These are phyloP conservation scores for Orgyia antiqua DNA, from an alignment of 2,888 invertebrate genomes.

Conservation along the genomic window DNA sequence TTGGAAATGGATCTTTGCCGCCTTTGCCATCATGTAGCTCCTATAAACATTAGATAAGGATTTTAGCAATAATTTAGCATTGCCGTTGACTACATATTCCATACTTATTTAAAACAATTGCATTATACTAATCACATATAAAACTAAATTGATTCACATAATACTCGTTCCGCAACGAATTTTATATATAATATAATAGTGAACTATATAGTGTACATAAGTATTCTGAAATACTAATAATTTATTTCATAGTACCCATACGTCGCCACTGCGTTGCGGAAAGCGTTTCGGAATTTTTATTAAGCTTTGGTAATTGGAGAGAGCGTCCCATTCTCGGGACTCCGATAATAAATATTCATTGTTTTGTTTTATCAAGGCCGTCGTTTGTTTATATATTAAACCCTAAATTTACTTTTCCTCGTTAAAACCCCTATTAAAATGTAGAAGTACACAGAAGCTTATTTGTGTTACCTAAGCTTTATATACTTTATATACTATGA, in stretches of 20 bases:
- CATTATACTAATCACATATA: no score
- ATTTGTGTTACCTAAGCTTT: no score
- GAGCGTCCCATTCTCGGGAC: slow-evolving; percentile 25
- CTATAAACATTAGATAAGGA: slow-evolving; percentile 29
- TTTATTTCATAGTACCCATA: slow-evolving; percentile 14
- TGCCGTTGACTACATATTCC: no score
- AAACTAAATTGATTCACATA: no score
- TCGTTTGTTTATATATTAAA: slow-evolving; percentile 39
- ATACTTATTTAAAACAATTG: no score
- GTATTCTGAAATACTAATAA: slow-evolving; percentile 16
- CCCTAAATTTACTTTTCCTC: slow-evolving; percentile 23
- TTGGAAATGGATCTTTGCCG: slow-evolving; percentile 87
- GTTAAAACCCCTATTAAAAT: no score
- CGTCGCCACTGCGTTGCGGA: slow-evolving; percentile 16
- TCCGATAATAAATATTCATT: slow-evolving; percentile 56
- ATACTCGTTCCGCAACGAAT: no score
- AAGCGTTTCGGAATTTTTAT: slow-evolving; percentile 33
- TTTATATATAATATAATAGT: no score
- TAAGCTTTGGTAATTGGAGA: slow-evolving; percentile 37
- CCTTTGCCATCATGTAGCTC: slow-evolving; percentile 84
- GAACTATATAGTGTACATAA: slow-evolving; percentile 1
- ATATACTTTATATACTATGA: no score
- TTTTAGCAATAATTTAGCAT: no score
- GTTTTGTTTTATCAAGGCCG: slow-evolving; percentile 44
- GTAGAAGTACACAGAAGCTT: no score